Evolutionary conservation across 2,113 vertebrate genomes (phyloP).

Genomic region (Psilopogon haemacephalus): DNA sequence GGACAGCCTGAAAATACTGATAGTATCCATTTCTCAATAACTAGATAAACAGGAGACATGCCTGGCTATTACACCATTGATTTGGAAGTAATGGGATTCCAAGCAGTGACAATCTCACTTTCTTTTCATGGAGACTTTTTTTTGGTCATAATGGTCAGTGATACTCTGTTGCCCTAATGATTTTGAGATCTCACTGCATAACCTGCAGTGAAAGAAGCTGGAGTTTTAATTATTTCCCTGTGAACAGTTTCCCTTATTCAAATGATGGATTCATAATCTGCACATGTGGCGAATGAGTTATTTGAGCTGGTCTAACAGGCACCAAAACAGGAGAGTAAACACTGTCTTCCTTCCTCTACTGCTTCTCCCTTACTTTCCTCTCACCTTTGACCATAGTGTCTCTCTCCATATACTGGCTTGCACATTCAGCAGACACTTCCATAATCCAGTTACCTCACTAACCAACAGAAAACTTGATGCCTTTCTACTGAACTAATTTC

Average conservation of each 20-base stretch:
- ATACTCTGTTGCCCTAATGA: too few species aligned
- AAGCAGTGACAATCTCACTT: too few species aligned
- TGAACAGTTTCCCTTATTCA: background rate
- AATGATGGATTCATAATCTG: background rate
- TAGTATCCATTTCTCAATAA: too few species aligned
- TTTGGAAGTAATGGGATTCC: too few species aligned
- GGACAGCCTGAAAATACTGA: too few species aligned
- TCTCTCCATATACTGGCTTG: background rate
- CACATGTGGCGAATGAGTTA: background rate
- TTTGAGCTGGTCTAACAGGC: background rate
- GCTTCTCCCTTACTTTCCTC: background rate
- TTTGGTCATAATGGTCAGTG: too few species aligned
- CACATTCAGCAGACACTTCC: background rate
- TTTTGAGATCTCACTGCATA: too few species aligned
- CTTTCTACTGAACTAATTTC: background rate
- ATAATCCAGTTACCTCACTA: background rate
- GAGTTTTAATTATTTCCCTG: background rate
- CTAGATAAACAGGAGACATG: too few species aligned
- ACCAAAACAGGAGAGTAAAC: background rate
- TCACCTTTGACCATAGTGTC: background rate
- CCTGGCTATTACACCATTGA: too few species aligned
- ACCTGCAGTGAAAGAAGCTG: too few species aligned
- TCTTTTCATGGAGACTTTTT: too few species aligned
- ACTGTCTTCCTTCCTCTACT: background rate
- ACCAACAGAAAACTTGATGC: background rate